Base-by-base conservation (phyloP, 2,888 invertebrate species). In the Entomobrya multifasciata region DNA sequence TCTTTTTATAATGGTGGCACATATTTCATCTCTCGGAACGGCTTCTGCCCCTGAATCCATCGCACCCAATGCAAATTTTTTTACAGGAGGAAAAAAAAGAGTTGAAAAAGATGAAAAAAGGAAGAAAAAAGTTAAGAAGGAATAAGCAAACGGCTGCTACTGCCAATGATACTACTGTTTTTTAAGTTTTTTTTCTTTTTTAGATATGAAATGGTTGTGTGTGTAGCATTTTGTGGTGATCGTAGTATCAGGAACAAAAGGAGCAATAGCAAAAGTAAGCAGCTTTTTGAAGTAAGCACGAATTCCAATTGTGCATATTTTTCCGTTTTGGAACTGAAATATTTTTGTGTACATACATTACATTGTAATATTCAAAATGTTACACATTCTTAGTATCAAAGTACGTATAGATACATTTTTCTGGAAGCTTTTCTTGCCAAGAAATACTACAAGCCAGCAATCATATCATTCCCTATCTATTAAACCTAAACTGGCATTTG, bases 61-160 rank as follows among this genome's bases (percentile, higher is more conserved):
- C 90, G 90, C 88, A 90, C 87, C 84, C 89, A 87, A 90, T 90
- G 90, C 90, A 90, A 90, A 90, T 90, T 87, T 81, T 70, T 72
- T 74, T 49, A 15, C 60, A 36, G 47, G 77, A 87, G 74, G 62
- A 74, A 79, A 30, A 80, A 62, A 80, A 81, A 72, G 74, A 60
- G 57, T 44, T 81, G 72, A 79, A 49, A 20, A 6, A 17, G 17
- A 17, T 62, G 27, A 49, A 15, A 81, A 72, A 44, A 70, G 70
- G 47, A 60, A 62, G 41, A 74, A 84, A 77, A 55, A 85, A 77
- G 78, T 76, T 60, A 79, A 65, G 41, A 72, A 30, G 80, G 20
- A 83, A 78, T 67, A 83, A 83, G 62, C 76, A 83, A 76, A 76
- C 76, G 74, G 65, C 83, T 83, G 74, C 62, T 83, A 20, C 83